Percentiles rank a stretch among this genome's conserved stretches.
Evolutionary conservation across 37 sponge, comb jelly and placozoan genomes (phyloP).

Genomic region (Mnemiopsis leidyi): DNA sequence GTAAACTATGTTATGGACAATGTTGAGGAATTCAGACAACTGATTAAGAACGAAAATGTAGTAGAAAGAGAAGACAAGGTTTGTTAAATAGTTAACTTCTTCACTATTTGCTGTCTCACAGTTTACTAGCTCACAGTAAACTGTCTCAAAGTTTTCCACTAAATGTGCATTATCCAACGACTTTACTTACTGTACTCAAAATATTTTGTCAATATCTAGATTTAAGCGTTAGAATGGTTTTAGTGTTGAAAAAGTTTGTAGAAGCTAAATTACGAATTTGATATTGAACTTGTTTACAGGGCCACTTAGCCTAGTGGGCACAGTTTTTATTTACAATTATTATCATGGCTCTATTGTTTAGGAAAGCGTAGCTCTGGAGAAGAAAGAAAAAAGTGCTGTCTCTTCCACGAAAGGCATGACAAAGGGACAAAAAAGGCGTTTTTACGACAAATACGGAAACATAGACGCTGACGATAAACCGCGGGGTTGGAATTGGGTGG

Average conservation of each 20-base stretch:
- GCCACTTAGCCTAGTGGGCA: too few species aligned
- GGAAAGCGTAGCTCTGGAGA: background rate
- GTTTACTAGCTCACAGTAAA: too few species aligned
- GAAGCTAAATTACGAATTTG: too few species aligned
- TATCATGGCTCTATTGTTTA: too few species aligned
- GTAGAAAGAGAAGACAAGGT: slow-evolving; percentile 34
- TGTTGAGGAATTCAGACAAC: slow-evolving; percentile 31
- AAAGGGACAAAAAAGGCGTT: slow-evolving; percentile 52
- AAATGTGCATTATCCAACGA: too few species aligned
- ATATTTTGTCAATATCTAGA: too few species aligned
- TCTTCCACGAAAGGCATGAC: slow-evolving; percentile 51
- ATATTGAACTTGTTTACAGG: too few species aligned
- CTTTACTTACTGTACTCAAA: too few species aligned
- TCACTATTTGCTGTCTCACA: background rate
- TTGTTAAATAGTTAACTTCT: background rate
- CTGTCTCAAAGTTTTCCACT: too few species aligned
- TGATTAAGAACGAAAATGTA: slow-evolving; percentile 20
- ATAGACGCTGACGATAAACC: slow-evolving; percentile 50
- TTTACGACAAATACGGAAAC: slow-evolving; percentile 56
- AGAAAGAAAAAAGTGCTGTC: background rate
- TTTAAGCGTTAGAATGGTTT: too few species aligned
- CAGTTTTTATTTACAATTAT: too few species aligned
- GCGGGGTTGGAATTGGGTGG: slow-evolving; percentile 60
- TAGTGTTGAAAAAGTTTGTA: too few species aligned
- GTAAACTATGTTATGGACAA: slow-evolving; percentile 16